A percentile compares a stretch with the other conserved stretches of the same genome.
Conservation (phyloP, 2,888 invertebrate species). For the Megaustenia siamemsis region DNA sequence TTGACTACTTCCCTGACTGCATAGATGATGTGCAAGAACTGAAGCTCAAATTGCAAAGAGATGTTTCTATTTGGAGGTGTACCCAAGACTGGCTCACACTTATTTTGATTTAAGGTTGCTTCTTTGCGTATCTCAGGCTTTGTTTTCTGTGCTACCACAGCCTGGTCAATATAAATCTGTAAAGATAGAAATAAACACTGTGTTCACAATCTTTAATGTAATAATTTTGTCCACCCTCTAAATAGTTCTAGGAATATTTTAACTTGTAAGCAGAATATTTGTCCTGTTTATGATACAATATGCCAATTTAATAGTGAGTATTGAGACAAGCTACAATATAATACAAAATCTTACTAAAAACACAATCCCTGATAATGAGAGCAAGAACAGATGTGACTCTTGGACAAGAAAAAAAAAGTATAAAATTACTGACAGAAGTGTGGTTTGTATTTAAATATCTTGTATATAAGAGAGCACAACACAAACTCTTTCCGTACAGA, state of each 20-base stretch:
- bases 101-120: neutral
- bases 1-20: slow-evolving; percentile 52
- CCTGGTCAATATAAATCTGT: slow-evolving; percentile 44
- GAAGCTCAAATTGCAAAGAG: slow-evolving; percentile 52
- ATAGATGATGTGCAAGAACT: slow-evolving; percentile 56
- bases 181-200: neutral
- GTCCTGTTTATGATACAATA: no score
- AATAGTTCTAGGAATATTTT: neutral
- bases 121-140: slow-evolving; percentile 38
- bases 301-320: no score
- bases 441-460: no score
- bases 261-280: neutral
- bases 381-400: no score
- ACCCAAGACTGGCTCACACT: slow-evolving; percentile 49
- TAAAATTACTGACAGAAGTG: no score
- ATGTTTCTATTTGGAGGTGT: neutral
- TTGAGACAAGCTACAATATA: no score
- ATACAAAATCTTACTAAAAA: no score
- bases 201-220: neutral
- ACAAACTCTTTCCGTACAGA: no score
- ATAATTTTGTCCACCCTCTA: neutral
- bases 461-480: no score
- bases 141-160: slow-evolving; percentile 1
- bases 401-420: no score
- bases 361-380: no score